Base-by-base conservation (phyloP, 2,888 invertebrate genomes). In the Nomada goodeniana region DNA sequence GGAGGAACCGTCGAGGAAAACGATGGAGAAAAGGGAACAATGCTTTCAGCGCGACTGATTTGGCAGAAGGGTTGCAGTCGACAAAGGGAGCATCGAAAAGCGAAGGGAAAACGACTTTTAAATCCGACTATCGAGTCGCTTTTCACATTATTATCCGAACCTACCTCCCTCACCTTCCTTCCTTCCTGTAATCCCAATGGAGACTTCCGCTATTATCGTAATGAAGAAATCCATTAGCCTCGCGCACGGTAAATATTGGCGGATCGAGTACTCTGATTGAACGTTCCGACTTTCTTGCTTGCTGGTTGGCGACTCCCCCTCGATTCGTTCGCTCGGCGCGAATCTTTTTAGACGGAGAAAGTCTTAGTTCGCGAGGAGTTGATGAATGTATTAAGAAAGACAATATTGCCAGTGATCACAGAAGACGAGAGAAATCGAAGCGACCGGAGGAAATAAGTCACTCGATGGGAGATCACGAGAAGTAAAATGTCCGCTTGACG, bases 151-250 rank as follows among this genome's bases (percentile, higher is more conserved):
- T 78, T 84, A 80, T 84, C 59, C 59, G 23, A 36, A 61, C 57
- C 61, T 79, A 23, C 52, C 59, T 78, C 74, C 60, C 42, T 26
- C 26, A 26, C n/a, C 52, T 53, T 55, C 52, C 59, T 78, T 75
- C 60, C 42, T 26, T 36, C 55, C 42, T 26, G 50, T 67, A 77
- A 86, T 86, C 64, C 76, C 78, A n/a, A 18, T 26, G 76, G 65
- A 55, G 26, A 20, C 60, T 60, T 36, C 55, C 59, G 57, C 73
- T 75, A 83, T 87, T 87, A 87, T 65, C 74, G 73, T 82, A 86
- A 87, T 86, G 86, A 87, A 88, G 83, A 86, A 88, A 88, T 88
- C 88, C 81, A 88, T 88, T 88, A 84, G 67, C 65, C 57, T 69
- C 36, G 70, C 67, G 10, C 59, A 70, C 67, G 61, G 81, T 75